Conservation (phyloP, 1,140 invertebrate species). For the Orchesella cincta region DNA sequence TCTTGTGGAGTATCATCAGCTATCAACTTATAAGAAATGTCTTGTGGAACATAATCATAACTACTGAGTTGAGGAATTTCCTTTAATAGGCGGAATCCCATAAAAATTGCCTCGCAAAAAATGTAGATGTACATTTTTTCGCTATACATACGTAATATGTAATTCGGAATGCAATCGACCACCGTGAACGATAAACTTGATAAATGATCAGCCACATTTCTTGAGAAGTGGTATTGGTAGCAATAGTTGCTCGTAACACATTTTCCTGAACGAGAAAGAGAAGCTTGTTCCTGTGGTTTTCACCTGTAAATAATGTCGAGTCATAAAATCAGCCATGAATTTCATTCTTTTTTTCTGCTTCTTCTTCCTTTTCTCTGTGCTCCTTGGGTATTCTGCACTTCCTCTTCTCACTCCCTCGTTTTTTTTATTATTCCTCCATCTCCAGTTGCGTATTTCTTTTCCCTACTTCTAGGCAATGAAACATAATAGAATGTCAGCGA, state of each 20-base stretch:
- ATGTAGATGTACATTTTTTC: no score
- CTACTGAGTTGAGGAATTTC: slow-evolving; percentile 28
- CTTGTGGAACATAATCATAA: no score
- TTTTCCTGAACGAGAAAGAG: slow-evolving; percentile 5
- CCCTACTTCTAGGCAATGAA: neutral
- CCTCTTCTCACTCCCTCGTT: neutral
- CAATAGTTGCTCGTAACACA: neutral
- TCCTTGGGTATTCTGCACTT: neutral
- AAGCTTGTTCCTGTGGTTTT: slow-evolving; percentile 12
- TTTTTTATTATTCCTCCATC: neutral
- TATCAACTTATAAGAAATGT: no score
- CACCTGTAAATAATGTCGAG: slow-evolving; percentile 26
- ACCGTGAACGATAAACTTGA: slow-evolving; percentile 27
- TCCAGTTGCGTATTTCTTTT: neutral
- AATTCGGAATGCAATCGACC: slow-evolving; percentile 24
- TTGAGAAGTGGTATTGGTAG: slow-evolving; percentile 2
- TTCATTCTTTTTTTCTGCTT: slow-evolving; percentile 20
- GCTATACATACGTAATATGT: neutral
- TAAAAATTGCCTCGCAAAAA: neutral
- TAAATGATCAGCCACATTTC: slow-evolving; percentile 24
- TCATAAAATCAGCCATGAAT: slow-evolving; percentile 26
- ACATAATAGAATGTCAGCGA: slow-evolving; percentile 18
- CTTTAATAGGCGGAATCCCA: slow-evolving; percentile 4
- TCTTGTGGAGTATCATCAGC: no score
- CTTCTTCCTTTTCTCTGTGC: neutral